These are phyloP conservation scores for Loris lydekkerianus DNA, from an alignment of 2,797 vertebrate genomes.

Conservation along the genomic window DNA sequence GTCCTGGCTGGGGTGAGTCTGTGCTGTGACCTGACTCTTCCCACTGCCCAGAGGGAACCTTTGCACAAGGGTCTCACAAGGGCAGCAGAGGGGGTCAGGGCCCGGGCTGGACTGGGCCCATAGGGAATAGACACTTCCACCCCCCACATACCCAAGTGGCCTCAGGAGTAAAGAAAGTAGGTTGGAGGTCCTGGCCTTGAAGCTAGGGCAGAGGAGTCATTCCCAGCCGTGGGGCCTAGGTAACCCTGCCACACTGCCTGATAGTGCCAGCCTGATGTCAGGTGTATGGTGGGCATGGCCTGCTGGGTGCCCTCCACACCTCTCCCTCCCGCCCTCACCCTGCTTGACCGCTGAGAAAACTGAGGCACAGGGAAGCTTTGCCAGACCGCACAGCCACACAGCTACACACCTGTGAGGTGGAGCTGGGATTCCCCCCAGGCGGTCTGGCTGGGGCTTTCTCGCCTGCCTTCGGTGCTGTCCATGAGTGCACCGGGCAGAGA, in stretches of 20 bases:
- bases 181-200: not conserved
- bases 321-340: not conserved
- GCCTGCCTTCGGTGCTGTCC: not conserved
- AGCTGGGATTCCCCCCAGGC: not conserved
- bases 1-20: not conserved
- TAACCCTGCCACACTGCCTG: not conserved
- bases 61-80: not conserved
- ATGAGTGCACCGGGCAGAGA: fast-evolving
- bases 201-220: not conserved
- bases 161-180: not conserved
- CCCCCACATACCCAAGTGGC: no score
- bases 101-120: no score
- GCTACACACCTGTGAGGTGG: not conserved
- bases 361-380: not conserved
- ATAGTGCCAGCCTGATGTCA: not conserved
- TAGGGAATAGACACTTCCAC: no score
- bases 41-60: not conserved
- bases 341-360: not conserved
- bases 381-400: not conserved
- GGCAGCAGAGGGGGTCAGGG: not conserved
- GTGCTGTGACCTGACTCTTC: not conserved
- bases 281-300: fast-evolving
- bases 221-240: not conserved
- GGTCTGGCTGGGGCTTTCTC: no score
- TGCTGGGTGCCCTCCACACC: not conserved